Percentiles rank a stretch among this genome's conserved stretches.
Evolutionary conservation across 2,113 vertebrate genomes (phyloP).

Genomic region (Thryonomys swinderianus): DNA sequence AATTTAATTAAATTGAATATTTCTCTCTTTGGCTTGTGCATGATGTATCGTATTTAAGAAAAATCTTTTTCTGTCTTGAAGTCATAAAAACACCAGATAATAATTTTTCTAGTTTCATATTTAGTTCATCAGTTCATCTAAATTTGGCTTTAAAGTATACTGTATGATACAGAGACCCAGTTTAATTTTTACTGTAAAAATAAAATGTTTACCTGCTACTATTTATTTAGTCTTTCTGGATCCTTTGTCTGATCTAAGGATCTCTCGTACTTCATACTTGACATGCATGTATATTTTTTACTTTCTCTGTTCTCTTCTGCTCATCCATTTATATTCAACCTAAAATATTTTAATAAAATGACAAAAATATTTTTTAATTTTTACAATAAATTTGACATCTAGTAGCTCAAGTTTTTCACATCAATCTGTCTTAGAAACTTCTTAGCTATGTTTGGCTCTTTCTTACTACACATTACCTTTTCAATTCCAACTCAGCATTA

Average conservation of each 20-base stretch:
- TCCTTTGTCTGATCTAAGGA: background rate
- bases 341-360: no score
- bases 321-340: background rate
- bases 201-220: background rate
- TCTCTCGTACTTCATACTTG: background rate
- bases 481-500: background rate
- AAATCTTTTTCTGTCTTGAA: background rate
- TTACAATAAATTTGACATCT: background rate
- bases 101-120: background rate
- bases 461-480: background rate
- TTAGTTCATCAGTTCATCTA: background rate
- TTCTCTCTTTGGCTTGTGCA: background rate
- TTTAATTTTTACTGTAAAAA: background rate
- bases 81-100: background rate
- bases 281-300: background rate
- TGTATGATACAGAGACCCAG: background rate
- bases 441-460: background rate
- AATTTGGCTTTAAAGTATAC: background rate
- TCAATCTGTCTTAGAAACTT: background rate
- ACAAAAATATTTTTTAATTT: background rate
- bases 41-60: background rate
- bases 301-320: background rate
- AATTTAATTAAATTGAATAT: background rate
- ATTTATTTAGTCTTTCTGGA: background rate
- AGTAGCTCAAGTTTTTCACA: background rate